Percentiles rank a stretch among this genome's conserved stretches.
phyloP scores from a whole-genome alignment of 2,113 vertebrate genomes.

The Cyphomyrus plagiostoma region DNA sequence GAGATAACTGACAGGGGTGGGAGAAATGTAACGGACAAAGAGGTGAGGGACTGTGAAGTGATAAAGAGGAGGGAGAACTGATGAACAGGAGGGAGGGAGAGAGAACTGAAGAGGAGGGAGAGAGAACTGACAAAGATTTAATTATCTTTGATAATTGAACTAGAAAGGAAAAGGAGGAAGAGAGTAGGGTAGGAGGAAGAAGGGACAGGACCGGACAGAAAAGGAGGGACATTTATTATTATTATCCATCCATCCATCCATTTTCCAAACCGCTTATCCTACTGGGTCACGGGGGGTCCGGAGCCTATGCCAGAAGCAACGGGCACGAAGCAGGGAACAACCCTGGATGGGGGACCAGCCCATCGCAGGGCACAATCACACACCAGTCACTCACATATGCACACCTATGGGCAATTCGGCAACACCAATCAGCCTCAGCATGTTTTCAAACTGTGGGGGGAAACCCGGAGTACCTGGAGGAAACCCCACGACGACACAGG shows the following conservation, averaged over 20 bases:
- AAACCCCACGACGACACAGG: too few species aligned
- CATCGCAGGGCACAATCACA: too few species aligned
- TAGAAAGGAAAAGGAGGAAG: neutral
- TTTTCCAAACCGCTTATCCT: too few species aligned
- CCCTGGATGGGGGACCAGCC: too few species aligned
- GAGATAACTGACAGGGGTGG: neutral
- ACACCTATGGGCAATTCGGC: too few species aligned
- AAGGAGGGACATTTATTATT: neutral
- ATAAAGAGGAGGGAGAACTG: neutral
- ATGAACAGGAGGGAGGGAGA: slow-evolving; percentile 42
- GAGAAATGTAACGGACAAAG: neutral
- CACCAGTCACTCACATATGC: too few species aligned
- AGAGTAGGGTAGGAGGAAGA: neutral
- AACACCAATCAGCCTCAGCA: too few species aligned
- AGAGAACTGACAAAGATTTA: neutral
- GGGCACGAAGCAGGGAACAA: too few species aligned
- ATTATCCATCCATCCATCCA: neutral
- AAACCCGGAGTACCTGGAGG: too few species aligned
- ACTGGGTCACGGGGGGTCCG: too few species aligned
- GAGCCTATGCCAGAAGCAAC: too few species aligned
- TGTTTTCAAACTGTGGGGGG: too few species aligned
- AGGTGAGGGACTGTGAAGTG: neutral
- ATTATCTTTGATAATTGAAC: neutral
- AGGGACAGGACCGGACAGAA: neutral
- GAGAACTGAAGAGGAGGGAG: neutral